These are phyloP conservation scores for Xestia xanthographa DNA, from an alignment of 2,888 invertebrate species.

Conservation along the genomic window DNA sequence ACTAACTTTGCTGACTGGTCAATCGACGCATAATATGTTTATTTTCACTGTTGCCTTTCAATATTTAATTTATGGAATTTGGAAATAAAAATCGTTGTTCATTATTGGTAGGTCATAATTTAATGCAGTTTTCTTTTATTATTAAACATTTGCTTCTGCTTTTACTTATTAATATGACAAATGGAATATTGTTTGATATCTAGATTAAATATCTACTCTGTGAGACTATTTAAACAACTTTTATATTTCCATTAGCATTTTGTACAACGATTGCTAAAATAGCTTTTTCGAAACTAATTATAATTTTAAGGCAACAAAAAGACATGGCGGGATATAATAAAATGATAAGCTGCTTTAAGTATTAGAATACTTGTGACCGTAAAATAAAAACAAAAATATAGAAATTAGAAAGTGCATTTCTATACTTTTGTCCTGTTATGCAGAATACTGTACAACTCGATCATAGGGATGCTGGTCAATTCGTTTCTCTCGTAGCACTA, in stretches of 20 bases:
- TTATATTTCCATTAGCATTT: conserved; percentile 88
- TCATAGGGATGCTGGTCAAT: conserved; percentile 49
- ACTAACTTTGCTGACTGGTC: background rate
- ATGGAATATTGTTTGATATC: conserved; percentile 90
- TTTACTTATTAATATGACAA: conserved; percentile 90
- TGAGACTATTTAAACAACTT: conserved; percentile 90
- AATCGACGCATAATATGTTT: background rate
- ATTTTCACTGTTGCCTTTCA: too few relatives aligned
- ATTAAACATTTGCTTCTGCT: conserved; percentile 89
- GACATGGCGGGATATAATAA: conserved; percentile 73
- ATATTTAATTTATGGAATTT: conserved; percentile 25
- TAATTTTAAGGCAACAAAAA: conserved; percentile 78
- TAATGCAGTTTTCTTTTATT: conserved; percentile 89
- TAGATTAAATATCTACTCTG: conserved; percentile 89
- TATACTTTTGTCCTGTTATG: conserved; percentile 58
- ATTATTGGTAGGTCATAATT: conserved; percentile 91
- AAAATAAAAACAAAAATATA: conserved; percentile 62
- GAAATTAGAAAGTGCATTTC: conserved; percentile 57
- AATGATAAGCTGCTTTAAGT: conserved; percentile 64
- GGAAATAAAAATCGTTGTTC: conserved; percentile 81
- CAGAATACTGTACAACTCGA: conserved; percentile 65
- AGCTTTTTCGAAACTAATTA: conserved; percentile 75
- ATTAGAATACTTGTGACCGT: conserved; percentile 66
- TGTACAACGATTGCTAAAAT: conserved; percentile 84
- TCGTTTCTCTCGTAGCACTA: conserved; percentile 32